Evolutionary conservation across 2,113 vertebrate species (phyloP).

Genomic region (Nematolebias whitei): DNA sequence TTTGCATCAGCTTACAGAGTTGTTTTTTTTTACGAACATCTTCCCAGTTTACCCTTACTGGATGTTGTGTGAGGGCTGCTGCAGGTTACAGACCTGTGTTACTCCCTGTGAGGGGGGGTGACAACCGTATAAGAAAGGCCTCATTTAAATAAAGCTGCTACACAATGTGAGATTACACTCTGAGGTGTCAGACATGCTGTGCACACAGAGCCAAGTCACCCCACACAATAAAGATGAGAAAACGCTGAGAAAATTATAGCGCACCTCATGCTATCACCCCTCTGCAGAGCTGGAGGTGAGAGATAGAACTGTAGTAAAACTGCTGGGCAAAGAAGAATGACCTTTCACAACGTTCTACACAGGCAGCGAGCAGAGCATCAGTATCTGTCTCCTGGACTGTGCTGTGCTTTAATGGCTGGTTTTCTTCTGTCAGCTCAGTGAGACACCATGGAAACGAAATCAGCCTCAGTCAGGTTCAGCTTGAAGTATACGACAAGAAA

Average conservation of each 20-base stretch:
- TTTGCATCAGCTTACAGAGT: no score
- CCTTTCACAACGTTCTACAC: slow-evolving; percentile 50
- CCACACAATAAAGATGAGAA: slow-evolving; percentile 68
- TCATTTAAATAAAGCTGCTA: slow-evolving; percentile 60
- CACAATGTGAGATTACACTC: slow-evolving; percentile 60
- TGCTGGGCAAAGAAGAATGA: slow-evolving; percentile 51
- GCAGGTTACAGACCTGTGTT: slow-evolving; percentile 20
- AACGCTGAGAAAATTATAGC: slow-evolving; percentile 62
- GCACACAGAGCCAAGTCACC: slow-evolving; percentile 44
- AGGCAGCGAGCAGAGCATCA: slow-evolving; percentile 41
- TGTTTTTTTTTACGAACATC: not conserved
- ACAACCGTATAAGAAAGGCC: slow-evolving; percentile 51
- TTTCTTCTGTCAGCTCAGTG: slow-evolving; percentile 44
- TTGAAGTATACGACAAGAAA: slow-evolving; percentile 7
- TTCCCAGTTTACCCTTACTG: not conserved
- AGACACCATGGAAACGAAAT: slow-evolving; percentile 15
- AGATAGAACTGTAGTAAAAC: slow-evolving; percentile 63
- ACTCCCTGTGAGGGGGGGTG: slow-evolving; percentile 29
- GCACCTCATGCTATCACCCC: slow-evolving; percentile 50
- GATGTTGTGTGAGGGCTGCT: slow-evolving; percentile 6
- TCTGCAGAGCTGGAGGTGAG: slow-evolving; percentile 60
- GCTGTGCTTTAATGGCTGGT: slow-evolving; percentile 43
- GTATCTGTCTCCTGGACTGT: slow-evolving; percentile 48
- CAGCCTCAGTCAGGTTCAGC: not conserved
- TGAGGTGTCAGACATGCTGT: slow-evolving; percentile 51